phyloP scores from a whole-genome alignment of 2,888 invertebrate genomes.

The Miltochrista miniata region DNA sequence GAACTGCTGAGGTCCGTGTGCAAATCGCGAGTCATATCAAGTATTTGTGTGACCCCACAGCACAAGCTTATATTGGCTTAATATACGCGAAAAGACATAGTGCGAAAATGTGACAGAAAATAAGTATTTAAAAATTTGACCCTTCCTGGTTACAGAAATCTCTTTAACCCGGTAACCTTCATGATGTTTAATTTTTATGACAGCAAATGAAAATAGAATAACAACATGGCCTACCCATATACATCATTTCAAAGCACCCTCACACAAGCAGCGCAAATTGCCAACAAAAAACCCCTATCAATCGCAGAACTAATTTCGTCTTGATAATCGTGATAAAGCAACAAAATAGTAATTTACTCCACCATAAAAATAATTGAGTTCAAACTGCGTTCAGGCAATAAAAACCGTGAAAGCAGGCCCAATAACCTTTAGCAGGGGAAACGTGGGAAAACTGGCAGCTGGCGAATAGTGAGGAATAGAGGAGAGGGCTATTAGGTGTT shows the following conservation, averaged over 20 bases:
- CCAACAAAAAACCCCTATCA: constrained; percentile 63
- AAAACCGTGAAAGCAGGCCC: constrained; percentile 81
- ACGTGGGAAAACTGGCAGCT: constrained; percentile 76
- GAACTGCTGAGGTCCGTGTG: too few species aligned
- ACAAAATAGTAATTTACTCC: constrained; percentile 82
- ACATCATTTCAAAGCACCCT: constrained; percentile 24
- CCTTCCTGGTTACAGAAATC: neutral
- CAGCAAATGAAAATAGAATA: constrained; percentile 20
- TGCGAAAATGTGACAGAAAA: too few species aligned
- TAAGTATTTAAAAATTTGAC: too few species aligned
- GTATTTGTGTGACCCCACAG: too few species aligned
- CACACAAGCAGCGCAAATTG: constrained; percentile 39
- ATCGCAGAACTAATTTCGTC: constrained; percentile 76
- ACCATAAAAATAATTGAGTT: constrained; percentile 84
- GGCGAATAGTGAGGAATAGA: constrained; percentile 73
- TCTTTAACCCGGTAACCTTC: neutral
- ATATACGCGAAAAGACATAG: too few species aligned
- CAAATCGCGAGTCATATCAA: too few species aligned
- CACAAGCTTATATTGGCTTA: too few species aligned
- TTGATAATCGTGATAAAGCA: constrained; percentile 81
- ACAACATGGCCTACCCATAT: constrained; percentile 23
- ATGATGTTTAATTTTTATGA: constrained; percentile 10
- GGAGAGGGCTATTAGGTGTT: constrained; percentile 71
- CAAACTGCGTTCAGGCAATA: constrained; percentile 82
- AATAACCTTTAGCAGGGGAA: constrained; percentile 77